A percentile compares a stretch with the other conserved stretches of the same genome.
These are phyloP conservation scores for Mantis religiosa DNA, from an alignment of 2,888 invertebrate genomes.

Conservation along the genomic window DNA sequence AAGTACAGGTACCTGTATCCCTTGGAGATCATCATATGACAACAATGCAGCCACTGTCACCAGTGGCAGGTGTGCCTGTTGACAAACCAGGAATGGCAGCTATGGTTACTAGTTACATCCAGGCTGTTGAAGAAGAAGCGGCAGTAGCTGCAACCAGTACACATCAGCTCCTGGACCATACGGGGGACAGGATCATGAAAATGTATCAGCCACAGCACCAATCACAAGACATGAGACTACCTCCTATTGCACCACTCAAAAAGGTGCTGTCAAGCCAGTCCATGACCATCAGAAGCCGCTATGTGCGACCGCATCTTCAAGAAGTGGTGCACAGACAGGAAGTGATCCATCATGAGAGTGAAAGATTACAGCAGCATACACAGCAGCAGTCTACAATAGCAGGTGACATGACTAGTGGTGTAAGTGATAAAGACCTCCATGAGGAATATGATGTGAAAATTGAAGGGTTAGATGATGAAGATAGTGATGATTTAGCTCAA, in stretches of 20 bases:
- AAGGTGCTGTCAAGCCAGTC: slow-evolving; percentile 34
- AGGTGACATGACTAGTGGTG: neutral
- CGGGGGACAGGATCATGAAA: slow-evolving; percentile 27
- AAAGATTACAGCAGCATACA: neutral
- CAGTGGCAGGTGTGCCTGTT: slow-evolving; percentile 32
- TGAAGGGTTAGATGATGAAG: slow-evolving; percentile 39
- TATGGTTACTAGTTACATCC: slow-evolving; percentile 38
- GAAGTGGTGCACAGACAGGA: neutral
- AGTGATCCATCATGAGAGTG: neutral
- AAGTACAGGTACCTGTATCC: slow-evolving; percentile 22
- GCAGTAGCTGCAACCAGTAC: slow-evolving; percentile 10
- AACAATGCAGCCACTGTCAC: slow-evolving; percentile 26
- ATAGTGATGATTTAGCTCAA: slow-evolving; percentile 32
- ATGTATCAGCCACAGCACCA: slow-evolving; percentile 27
- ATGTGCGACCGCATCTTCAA: slow-evolving; percentile 21
- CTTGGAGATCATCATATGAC: slow-evolving; percentile 28
- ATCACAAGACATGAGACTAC: slow-evolving; percentile 32
- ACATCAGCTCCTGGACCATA: slow-evolving; percentile 16
- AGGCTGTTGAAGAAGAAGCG: slow-evolving; percentile 36
- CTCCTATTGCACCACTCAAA: slow-evolving; percentile 36
- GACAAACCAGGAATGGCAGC: slow-evolving; percentile 36
- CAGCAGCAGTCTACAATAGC: neutral
- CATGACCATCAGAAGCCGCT: slow-evolving; percentile 21
- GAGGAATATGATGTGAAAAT: slow-evolving; percentile 41
- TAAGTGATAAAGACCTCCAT: slow-evolving; percentile 1